These are phyloP conservation scores for Phthorimaea operculella DNA, from an alignment of 1,140 invertebrate genomes.

Conservation along the genomic window DNA sequence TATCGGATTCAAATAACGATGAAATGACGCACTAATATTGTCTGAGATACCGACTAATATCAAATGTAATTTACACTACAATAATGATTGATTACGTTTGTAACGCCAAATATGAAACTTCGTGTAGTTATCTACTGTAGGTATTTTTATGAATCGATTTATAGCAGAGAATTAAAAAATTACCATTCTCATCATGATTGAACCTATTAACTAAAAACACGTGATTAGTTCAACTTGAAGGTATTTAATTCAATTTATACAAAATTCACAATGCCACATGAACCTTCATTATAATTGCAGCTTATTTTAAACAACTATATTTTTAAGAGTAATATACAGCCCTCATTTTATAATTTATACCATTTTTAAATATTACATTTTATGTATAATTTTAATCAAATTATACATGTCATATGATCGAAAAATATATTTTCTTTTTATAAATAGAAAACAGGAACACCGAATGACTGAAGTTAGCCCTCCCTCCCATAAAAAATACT, in stretches of 20 bases:
- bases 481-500: neutral
- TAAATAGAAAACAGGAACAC: neutral
- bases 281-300: slow-evolving; percentile 3
- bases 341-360: slow-evolving; percentile 34
- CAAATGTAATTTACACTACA: too few species aligned
- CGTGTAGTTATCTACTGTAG: too few species aligned
- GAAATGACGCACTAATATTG: too few species aligned
- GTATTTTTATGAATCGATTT: too few species aligned
- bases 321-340: slow-evolving; percentile 20
- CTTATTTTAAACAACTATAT: slow-evolving; percentile 18
- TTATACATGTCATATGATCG: neutral
- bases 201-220: too few species aligned
- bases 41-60: too few species aligned
- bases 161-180: too few species aligned
- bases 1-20: too few species aligned
- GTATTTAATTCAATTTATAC: slow-evolving; percentile 40
- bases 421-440: slow-evolving; percentile 7
- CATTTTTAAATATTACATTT: slow-evolving; percentile 22
- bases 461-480: neutral
- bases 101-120: too few species aligned
- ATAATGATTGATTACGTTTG: too few species aligned
- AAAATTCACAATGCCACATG: slow-evolving; percentile 29
- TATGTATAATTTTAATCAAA: neutral
- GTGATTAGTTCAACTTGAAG: neutral
- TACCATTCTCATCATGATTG: too few species aligned